Evolutionary conservation across 2,888 invertebrate genomes (phyloP), one percentile per base, ranked within the genome.

Genomic region (Lasioglossum pauxillum): DNA sequence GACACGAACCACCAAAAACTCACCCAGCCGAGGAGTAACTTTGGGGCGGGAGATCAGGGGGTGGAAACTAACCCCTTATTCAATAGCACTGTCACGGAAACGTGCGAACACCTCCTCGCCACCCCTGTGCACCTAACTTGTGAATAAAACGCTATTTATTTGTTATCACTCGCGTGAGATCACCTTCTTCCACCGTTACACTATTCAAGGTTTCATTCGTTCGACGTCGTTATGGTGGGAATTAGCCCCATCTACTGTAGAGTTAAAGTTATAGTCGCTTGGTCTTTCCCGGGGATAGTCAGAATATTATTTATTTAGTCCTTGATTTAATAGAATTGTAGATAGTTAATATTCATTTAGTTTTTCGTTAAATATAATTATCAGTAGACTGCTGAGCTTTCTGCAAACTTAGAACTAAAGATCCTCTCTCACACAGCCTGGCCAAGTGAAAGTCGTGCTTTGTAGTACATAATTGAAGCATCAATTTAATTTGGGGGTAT

Each of bases 131-230:
- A 90, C 90, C 75, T 86, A 83, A 91, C 85, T 89, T 89, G 90
- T 86, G 81, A 89, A 91, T 90, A 90, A 91, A 85, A 81, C 83
- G 57, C 83, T 91, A 90, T 91, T 91, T 90, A 91, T 91, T 86
- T 91, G 78, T 90, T 87, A 75, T 67, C 83, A 83, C 49, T 72
- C 77, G 67, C 82, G 69, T 73, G 41, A 23, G 57, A 79, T 76
- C 75, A 83, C 69, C 69, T 23, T 7, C 23, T 35, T 23, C 69
- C 38, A 27, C 12, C 69, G 23, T 38, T 69, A 31, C 27, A 60
- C 27, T 16, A 16, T 31, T 27, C 27, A 27, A 60, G 60, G 5
- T 60, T 27, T 31, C 27, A 60, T 60, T 60, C 60, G 60, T 60
- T 60, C 27, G 27, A 14, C 31, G 27, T 27, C n/a, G 57, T 5